A percentile compares a stretch with the other conserved stretches of the same genome.
Conservation (phyloP, 1,140 invertebrate species). For the Apolygus lucorum region DNA sequence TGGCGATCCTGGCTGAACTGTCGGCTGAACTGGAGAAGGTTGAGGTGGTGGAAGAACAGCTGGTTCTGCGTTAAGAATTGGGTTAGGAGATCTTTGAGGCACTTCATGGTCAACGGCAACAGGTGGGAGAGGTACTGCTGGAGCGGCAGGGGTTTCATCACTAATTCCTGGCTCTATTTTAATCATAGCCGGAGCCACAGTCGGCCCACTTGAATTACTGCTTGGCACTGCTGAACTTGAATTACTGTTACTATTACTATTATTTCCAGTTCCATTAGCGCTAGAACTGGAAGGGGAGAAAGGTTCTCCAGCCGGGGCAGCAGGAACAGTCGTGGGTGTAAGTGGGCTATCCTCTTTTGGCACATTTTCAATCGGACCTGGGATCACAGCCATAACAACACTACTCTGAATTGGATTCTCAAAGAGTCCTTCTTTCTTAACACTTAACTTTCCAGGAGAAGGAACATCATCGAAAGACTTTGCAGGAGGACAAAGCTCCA, state of each 20-base stretch:
- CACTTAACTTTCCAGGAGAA: constrained; percentile 29
- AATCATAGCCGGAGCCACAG: constrained; percentile 5
- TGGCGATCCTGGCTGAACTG: constrained; percentile 21
- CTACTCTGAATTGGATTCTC: constrained; percentile 27
- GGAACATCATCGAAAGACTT: constrained; percentile 32
- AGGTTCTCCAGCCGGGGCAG: constrained; percentile 8
- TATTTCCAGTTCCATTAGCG: constrained; percentile 11
- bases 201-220: not conserved
- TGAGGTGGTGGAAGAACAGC: constrained; percentile 17
- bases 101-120: constrained; percentile 13
- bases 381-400: constrained; percentile 30
- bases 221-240: not conserved
- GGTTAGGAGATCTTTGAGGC: constrained; percentile 15
- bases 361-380: constrained; percentile 25
- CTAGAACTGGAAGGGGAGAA: not conserved
- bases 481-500: constrained; percentile 22
- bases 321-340: not conserved
- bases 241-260: constrained; percentile 18
- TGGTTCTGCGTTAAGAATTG: not conserved
- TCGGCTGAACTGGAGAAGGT: constrained; percentile 6
- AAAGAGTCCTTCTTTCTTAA: constrained; percentile 33
- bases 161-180: constrained; percentile 29
- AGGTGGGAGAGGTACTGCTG: not conserved
- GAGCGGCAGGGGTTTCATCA: not conserved
- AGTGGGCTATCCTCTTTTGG: constrained; percentile 30